Evolutionary conservation across 2,888 invertebrate species (phyloP).

Genomic region (Ethmia dodecea): DNA sequence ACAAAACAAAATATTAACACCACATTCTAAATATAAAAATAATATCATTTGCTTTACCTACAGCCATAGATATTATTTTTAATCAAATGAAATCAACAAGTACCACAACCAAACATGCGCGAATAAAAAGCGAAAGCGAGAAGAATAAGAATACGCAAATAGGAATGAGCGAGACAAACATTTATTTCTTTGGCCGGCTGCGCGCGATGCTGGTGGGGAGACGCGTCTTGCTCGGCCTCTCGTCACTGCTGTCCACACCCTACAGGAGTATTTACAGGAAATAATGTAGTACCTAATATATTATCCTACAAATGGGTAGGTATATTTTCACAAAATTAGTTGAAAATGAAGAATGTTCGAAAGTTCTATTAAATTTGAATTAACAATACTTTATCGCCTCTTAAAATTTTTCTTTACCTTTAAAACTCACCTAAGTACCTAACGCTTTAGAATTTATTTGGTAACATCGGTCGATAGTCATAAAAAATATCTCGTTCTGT

Average conservation of each 20-base stretch:
- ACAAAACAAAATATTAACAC: not conserved
- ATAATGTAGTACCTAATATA: too few relatives aligned
- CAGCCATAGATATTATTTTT: not conserved
- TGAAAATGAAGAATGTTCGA: too few relatives aligned
- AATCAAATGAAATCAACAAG: not conserved
- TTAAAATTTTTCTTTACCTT: too few relatives aligned
- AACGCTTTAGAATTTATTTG: too few relatives aligned
- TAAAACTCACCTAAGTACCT: too few relatives aligned
- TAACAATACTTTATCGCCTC: too few relatives aligned
- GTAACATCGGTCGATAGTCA: too few relatives aligned
- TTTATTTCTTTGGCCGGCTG: conserved; percentile 71
- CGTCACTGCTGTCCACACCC: conserved; percentile 69
- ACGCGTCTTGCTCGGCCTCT: conserved; percentile 51
- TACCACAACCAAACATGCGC: not conserved
- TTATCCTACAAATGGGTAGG: too few relatives aligned
- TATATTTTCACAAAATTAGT: too few relatives aligned
- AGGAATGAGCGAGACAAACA: conserved; percentile 46
- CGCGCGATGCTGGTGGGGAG: conserved; percentile 66
- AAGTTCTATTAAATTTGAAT: too few relatives aligned
- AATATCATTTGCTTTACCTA: not conserved
- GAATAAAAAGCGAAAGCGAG: conserved; percentile 2
- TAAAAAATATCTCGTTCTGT: too few relatives aligned
- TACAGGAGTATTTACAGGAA: conserved; percentile 22
- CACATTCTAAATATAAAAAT: not conserved
- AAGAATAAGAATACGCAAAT: conserved; percentile 15